These are phyloP conservation scores for Oryzias curvinotus DNA, from an alignment of 2,113 vertebrate genomes.

Conservation along the genomic window DNA sequence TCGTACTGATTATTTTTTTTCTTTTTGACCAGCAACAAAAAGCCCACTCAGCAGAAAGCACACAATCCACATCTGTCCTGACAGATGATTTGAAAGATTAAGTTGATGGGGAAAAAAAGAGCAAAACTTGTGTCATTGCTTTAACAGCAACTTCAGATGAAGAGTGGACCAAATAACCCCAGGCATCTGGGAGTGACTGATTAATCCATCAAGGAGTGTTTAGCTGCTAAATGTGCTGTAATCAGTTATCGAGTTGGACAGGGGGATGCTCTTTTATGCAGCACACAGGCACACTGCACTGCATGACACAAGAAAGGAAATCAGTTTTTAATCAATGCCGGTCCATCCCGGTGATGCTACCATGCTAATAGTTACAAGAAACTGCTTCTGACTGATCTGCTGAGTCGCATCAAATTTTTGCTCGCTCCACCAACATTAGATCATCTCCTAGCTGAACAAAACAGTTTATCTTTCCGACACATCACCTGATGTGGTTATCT, in stretches of 20 bases:
- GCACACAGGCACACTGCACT: constrained; percentile 5
- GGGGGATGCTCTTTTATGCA: not conserved
- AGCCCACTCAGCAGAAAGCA: not conserved
- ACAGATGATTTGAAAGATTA: constrained; percentile 28
- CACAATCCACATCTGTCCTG: constrained; percentile 10
- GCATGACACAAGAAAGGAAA: too few species aligned
- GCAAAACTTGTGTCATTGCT: constrained; percentile 4
- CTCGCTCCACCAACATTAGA: constrained; percentile 35
- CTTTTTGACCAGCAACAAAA: not conserved
- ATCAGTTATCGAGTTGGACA: constrained; percentile 31
- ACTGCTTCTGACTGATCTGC: constrained; percentile 12
- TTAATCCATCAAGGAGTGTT: constrained; percentile 46
- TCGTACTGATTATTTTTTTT: too few species aligned
- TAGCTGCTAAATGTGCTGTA: constrained; percentile 26
- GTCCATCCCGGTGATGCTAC: not conserved
- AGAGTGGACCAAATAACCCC: constrained; percentile 31
- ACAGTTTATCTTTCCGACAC: constrained; percentile 16
- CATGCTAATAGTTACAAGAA: constrained; percentile 8
- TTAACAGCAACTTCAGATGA: constrained; percentile 22
- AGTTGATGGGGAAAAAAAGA: not conserved
- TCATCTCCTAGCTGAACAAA: constrained; percentile 32
- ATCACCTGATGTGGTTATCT: constrained; percentile 31
- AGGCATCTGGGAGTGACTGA: constrained; percentile 26
- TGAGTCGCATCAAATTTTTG: constrained; percentile 36
- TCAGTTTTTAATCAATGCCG: too few species aligned